Conservation (phyloP, 2,888 invertebrate species). For the Pelosia muscerda region DNA sequence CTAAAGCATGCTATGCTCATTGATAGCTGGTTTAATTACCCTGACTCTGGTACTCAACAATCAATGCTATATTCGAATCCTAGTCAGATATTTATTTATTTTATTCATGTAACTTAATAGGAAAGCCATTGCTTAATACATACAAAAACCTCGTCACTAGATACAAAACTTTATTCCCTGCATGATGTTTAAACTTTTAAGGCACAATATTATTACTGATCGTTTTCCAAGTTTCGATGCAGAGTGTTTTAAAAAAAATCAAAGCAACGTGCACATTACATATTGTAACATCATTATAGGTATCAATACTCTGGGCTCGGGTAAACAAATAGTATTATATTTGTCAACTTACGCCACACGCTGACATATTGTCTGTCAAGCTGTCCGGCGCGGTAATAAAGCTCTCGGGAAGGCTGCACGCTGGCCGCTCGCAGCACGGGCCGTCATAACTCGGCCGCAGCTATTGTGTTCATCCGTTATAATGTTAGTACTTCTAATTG, state of each 20-base stretch:
- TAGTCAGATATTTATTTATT: too few relatives aligned
- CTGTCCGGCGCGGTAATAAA: constrained; percentile 68
- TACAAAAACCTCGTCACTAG: too few relatives aligned
- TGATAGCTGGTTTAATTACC: neutral
- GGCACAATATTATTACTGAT: too few relatives aligned
- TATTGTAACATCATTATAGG: too few relatives aligned
- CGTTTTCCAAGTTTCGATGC: too few relatives aligned
- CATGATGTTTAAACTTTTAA: too few relatives aligned
- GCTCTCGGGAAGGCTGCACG: constrained; percentile 63
- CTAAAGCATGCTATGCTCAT: neutral
- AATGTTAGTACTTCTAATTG: constrained; percentile 56
- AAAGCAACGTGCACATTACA: too few relatives aligned
- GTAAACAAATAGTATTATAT: neutral
- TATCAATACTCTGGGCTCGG: neutral
- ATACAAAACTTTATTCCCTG: too few relatives aligned
- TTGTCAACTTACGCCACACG: constrained; percentile 41
- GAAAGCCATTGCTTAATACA: too few relatives aligned
- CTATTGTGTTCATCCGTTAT: constrained; percentile 58
- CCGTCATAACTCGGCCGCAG: constrained; percentile 61
- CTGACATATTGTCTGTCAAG: constrained; percentile 67
- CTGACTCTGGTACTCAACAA: neutral
- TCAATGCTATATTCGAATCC: neutral
- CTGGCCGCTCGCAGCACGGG: constrained; percentile 65
- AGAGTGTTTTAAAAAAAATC: too few relatives aligned
- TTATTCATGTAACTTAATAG: too few relatives aligned